phyloP scores from a whole-genome alignment of 2,113 vertebrate species.

The Melierax canorus region DNA sequence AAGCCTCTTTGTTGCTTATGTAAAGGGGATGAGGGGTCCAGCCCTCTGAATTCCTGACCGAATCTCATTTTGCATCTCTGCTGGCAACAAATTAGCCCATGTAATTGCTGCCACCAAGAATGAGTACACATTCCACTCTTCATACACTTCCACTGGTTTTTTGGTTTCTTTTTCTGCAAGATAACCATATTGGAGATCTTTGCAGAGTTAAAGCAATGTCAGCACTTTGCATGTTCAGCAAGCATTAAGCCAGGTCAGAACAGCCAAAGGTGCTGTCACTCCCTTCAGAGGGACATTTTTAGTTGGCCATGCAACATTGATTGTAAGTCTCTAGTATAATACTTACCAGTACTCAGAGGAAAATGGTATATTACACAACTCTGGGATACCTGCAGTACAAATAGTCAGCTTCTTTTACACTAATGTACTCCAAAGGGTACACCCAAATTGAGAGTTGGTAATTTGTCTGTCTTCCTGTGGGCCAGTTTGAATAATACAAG shows the following conservation, averaged over 20 bases:
- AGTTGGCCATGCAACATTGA: background rate
- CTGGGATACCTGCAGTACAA: background rate
- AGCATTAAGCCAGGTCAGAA: background rate
- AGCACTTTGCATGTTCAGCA: background rate
- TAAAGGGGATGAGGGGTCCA: conserved; percentile 11
- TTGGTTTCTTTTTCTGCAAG: background rate
- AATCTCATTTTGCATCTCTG: conserved; percentile 46
- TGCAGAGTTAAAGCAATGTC: background rate
- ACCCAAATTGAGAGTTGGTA: background rate
- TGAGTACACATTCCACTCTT: background rate
- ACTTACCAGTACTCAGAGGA: background rate
- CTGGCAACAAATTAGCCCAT: background rate
- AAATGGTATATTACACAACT: background rate
- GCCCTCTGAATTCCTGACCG: background rate
- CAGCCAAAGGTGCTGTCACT: background rate
- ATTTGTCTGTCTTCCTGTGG: background rate
- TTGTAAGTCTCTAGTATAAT: background rate
- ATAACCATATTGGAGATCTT: background rate
- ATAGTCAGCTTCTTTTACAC: background rate
- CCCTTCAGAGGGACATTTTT: background rate
- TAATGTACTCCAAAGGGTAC: background rate
- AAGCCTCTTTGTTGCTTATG: conserved; percentile 36
- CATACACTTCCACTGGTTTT: background rate
- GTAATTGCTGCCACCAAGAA: background rate
- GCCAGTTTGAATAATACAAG: background rate